A percentile compares a stretch with the other conserved stretches of the same genome.
phyloP scores from a whole-genome alignment of 2,113 vertebrate species.

The Dunckerocampus dactyliophorus region DNA sequence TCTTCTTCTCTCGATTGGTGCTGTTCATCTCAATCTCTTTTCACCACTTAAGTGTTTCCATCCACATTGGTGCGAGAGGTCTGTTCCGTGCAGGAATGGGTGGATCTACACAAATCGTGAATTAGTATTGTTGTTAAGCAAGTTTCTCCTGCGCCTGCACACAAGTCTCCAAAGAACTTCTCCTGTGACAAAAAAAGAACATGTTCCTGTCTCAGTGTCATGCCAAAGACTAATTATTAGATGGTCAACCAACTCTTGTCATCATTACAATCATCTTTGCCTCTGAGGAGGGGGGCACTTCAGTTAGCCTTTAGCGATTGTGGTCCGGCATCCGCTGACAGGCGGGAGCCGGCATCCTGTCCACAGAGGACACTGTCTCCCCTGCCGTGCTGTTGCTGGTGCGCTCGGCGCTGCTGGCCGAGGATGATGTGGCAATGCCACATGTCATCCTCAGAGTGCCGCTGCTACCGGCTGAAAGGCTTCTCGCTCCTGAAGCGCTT shows the following conservation, averaged over 20 bases:
- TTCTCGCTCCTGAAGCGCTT: conserved; percentile 93
- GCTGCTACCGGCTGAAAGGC: conserved; percentile 90
- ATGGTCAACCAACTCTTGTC: conserved; percentile 11
- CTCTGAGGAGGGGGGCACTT: conserved; percentile 24
- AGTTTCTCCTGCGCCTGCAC: neutral
- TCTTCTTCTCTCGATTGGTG: too few species aligned
- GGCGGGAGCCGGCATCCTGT: conserved; percentile 53
- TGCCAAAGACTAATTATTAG: conserved; percentile 3
- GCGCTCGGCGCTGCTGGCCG: conserved; percentile 73
- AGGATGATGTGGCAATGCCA: conserved; percentile 96
- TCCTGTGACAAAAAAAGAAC: neutral
- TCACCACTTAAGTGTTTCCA: neutral
- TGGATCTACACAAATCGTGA: neutral
- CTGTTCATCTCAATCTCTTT: neutral
- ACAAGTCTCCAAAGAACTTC: conserved; percentile 21
- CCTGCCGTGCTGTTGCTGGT: conserved; percentile 56
- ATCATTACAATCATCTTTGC: neutral
- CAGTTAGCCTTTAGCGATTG: conserved; percentile 17
- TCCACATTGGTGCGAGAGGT: neutral
- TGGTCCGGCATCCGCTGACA: conserved; percentile 49
- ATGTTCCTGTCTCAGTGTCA: conserved; percentile 3
- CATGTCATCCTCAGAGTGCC: conserved; percentile 91
- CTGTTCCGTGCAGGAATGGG: neutral
- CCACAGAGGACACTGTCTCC: conserved; percentile 58
- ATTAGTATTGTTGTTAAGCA: conserved; percentile 22